phyloP scores from a whole-genome alignment of 2,888 invertebrate species.

The Drosophila recens region DNA sequence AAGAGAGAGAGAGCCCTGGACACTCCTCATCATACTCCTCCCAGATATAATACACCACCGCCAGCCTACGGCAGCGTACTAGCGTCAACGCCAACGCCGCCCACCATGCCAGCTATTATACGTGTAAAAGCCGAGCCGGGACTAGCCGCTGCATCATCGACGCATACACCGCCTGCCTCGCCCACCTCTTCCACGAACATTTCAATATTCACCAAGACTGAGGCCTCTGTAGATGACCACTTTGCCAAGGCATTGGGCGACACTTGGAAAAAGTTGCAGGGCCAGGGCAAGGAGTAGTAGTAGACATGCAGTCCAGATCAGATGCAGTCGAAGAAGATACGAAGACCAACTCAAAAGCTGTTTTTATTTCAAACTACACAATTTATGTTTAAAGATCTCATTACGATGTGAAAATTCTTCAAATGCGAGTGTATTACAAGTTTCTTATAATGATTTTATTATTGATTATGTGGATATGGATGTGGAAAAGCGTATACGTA shows the following conservation, averaged over 20 bases:
- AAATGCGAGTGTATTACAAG: conserved; percentile 78
- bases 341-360: conserved; percentile 68
- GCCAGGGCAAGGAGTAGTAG: conserved; percentile 85
- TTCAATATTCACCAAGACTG: conserved; percentile 76
- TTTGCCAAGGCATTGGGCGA: conserved; percentile 95
- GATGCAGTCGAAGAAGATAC: conserved; percentile 3
- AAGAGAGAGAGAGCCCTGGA: conserved; percentile 60
- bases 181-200: conserved; percentile 76
- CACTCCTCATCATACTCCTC: conserved; percentile 69
- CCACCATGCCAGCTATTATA: conserved; percentile 78
- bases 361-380: conserved; percentile 76
- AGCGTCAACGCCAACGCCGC: conserved; percentile 54
- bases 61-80: conserved; percentile 62
- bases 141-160: conserved; percentile 76
- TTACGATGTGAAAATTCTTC: conserved; percentile 75
- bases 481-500: conserved; percentile 77
- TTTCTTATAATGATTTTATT: conserved; percentile 76
- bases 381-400: conserved; percentile 76
- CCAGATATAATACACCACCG: conserved; percentile 69
- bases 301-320: conserved; percentile 29
- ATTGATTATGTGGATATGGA: conserved; percentile 55
- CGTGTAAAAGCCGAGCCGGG: conserved; percentile 83
- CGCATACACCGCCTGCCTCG: conserved; percentile 77
- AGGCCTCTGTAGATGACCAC: conserved; percentile 93
- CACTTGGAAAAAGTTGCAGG: conserved; percentile 92